Evolutionary conservation across 2,797 vertebrate genomes (phyloP), one percentile per base, ranked within the genome.

Genomic region (Molossus alvarezi): DNA sequence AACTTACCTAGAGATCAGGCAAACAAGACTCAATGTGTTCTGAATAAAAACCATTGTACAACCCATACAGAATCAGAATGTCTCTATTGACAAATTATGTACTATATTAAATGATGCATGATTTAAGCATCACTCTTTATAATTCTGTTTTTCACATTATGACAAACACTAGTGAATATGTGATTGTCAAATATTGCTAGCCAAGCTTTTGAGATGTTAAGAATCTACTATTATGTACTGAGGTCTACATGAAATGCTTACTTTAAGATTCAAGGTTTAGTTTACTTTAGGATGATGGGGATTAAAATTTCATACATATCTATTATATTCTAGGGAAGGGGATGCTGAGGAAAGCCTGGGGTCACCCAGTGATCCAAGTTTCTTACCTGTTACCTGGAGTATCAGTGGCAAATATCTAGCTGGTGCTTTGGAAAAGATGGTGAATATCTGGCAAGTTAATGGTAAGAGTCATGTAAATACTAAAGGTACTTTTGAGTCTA

Each of bases 401-500:
- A 97, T 99, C 95, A 99, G 99, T 45, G 99, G 99, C 48, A 99
- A 99, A 93, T 99, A 99, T 94, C 97, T 99, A 97, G 99, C 99
- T 67, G 99, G 99, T 12, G 99, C 99, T 92, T 98, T 99, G 90
- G 99, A 99, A 88, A 99, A 99, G 97, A 98, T 99, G 98, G 99
- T 99, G 96, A 99, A 99, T 98, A 99, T 99, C 96, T 99, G 99
- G 99, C 99, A 99, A 97, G 99, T 99, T 93, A 99, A 99, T 57
- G 99, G 99, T 99, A 98, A 90, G 98, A 82, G 53, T 82, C 64
- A 69, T 53, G 37, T 75, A 88, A 93, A 71, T 60, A 27, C 45
- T 62, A 8, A 79, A 77, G 45, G 6, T 77, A 48, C 20, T 72
- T 18, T 55, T 92, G 45, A 87, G 25, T 75, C 60, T 37, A 45